Evolutionary conservation across 2,797 vertebrate species (phyloP), one percentile per base, ranked within the genome.

Genomic region (Cyprinella venusta): DNA sequence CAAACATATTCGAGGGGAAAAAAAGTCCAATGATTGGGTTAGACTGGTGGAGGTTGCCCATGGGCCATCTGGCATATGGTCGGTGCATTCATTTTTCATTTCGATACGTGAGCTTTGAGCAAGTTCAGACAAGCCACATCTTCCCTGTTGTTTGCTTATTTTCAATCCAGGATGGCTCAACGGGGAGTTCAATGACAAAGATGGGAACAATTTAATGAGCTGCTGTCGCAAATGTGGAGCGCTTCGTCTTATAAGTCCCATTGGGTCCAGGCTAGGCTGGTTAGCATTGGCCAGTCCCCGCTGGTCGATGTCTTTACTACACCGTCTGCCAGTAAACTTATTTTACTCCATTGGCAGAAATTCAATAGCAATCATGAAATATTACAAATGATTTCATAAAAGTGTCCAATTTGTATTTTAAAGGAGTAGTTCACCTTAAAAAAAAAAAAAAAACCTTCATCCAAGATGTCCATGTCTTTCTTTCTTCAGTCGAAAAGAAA

Each of bases 151-250:
- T 68, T 83, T 84, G 59, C n/a, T 45, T 72, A 71, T 72, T 84
- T 80, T 81, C 45, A 80, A 72, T 72, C 64, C 69, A 74, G 33
- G 64, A 74, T 75, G 79, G 63, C 72, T 83, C 70, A 54, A 69
- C 61, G 30, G 59, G 74, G 52, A 42, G 26, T 10, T 68, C 71
- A 76, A 38, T 64, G 70, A 69, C 81, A 50, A 64, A 50, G 67
- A 86, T 64, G 71, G 48, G 64, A 81, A 63, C 26, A 76, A 64
- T 85, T 80, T 84, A 87, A 85, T 18, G 42, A 83, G 75, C 70
- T 38, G 75, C 76, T 79, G 75, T 54, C 10, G 40, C 30, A 65
- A 83, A 80, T 50, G 36, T 79, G 24, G 26, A 70, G 19, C 45
- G 8, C 45, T 69, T 82, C 52, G 63, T 79, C 50, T 76, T 50